Evolutionary conservation across 2,113 vertebrate species (phyloP).

Genomic region (Oncorhynchus keta): DNA sequence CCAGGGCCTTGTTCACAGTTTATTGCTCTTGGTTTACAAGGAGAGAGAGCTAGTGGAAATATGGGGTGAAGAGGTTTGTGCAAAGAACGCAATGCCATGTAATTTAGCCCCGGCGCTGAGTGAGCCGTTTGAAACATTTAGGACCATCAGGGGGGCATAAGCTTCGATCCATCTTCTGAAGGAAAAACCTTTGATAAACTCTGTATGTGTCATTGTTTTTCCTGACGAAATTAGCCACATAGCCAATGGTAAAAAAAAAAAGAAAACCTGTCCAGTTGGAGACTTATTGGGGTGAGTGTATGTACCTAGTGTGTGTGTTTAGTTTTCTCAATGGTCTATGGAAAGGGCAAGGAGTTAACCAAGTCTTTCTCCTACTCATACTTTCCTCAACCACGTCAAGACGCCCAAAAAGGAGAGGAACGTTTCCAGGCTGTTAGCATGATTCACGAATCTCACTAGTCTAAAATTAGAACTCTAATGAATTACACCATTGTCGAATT

Average conservation of each 20-base stretch:
- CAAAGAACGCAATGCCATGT: background rate
- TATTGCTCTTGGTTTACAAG: background rate
- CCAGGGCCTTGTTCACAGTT: constrained; percentile 9
- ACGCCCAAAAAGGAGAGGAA: background rate
- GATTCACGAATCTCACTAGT: background rate
- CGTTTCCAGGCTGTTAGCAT: background rate
- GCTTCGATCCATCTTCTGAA: background rate
- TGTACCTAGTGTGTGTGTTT: background rate
- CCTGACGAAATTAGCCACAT: constrained; percentile 13
- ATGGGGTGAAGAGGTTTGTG: constrained; percentile 3
- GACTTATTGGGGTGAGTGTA: background rate
- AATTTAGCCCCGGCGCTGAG: background rate
- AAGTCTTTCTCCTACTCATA: background rate
- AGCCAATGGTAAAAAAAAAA: background rate
- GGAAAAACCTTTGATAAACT: background rate
- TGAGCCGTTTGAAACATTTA: background rate
- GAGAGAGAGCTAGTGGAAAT: background rate
- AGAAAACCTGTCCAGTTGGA: constrained; percentile 14
- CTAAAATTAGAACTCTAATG: background rate
- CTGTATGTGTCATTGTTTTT: background rate
- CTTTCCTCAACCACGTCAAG: too few species aligned
- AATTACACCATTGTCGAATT: background rate
- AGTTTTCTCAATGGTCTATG: background rate
- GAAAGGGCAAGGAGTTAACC: background rate
- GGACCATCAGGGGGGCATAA: background rate